Evolutionary conservation across 2,113 vertebrate genomes (phyloP), one percentile per base, ranked within the genome.

Genomic region (Verasper variegatus): DNA sequence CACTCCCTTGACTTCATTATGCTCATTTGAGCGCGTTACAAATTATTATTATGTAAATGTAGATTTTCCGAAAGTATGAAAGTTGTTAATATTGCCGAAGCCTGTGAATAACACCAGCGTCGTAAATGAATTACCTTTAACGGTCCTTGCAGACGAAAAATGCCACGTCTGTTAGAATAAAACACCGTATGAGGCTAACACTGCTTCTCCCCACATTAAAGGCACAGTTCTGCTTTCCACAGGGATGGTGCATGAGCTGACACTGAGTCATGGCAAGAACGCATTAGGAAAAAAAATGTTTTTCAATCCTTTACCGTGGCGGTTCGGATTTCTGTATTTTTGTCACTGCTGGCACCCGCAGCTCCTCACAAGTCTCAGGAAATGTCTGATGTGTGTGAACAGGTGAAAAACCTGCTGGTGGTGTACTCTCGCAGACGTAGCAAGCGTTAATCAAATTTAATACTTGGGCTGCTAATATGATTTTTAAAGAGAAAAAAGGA

Each of bases 131-230:
- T 65, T 52, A 63, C 71, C 21, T 31, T 31, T 56, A 67, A 58
- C 62, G 68, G 49, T 67, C 27, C 68, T 71, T 63, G 55, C 52
- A 74, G 60, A 70, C 62, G 54, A 21, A 73, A 70, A 77, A 72
- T 17, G 1, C 24, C 10, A 14, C 10, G 14, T 15, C 26, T 64
- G 23, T 78, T 59, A 71, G 8, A 17, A 45, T 62, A 57, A 71
- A 55, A 57, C 59, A 61, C 20, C 8, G 23, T 17, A 40, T 55
- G 56, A 74, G 58, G 68, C 20, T 57, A 58, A 78, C 59, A 45
- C 18, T 1, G 12, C 62, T 62, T 45, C 18, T 49, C 40, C 20
- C 52, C 21, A 42, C n/a, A 71, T 27, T 74, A 21, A 27, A 57
- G 24, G 23, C 14, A 27, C 56, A 24, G 21, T 4, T 17, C 15